phyloP scores from a whole-genome alignment of 1,140 invertebrate species.

The Zaprionus tsacasi region DNA sequence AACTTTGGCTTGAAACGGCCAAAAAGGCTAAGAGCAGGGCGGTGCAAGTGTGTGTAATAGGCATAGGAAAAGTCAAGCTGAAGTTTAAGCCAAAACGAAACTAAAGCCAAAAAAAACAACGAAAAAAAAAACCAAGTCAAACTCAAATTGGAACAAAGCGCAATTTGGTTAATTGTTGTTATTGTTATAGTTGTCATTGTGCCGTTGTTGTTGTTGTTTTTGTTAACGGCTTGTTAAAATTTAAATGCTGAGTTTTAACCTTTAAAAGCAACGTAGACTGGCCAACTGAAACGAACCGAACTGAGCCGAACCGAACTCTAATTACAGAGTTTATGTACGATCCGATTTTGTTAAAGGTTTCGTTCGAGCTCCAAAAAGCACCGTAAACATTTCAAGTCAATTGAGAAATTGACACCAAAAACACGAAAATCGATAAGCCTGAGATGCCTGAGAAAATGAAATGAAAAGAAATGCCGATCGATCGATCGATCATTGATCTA shows the following conservation, averaged over 20 bases:
- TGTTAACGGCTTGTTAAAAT: conserved; percentile 62
- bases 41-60: conserved; percentile 18
- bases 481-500: conserved; percentile 44
- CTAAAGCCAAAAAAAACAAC: conserved; percentile 14
- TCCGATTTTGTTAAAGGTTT: conserved; percentile 59
- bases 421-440: not conserved
- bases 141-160: conserved; percentile 70
- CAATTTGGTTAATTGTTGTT: conserved; percentile 50
- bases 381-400: conserved; percentile 30
- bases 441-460: conserved; percentile 38
- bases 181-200: conserved; percentile 50
- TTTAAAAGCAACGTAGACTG: conserved; percentile 55
- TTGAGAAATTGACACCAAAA: conserved; percentile 37
- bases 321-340: conserved; percentile 41
- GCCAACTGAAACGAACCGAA: not conserved
- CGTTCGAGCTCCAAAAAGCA: conserved; percentile 41
- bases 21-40: conserved; percentile 11
- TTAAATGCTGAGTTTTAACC: conserved; percentile 75
- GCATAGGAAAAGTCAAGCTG: conserved; percentile 12
- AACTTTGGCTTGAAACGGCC: conserved; percentile 54
- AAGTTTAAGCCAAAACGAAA: conserved; percentile 4
- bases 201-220: conserved; percentile 31
- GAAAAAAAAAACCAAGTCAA: conserved; percentile 29
- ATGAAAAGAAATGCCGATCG: conserved; percentile 48
- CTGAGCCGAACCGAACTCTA: conserved; percentile 8